Evolutionary conservation across 2,888 invertebrate species (phyloP), one percentile per base, ranked within the genome.

Genomic region (Octonoba sinensis): DNA sequence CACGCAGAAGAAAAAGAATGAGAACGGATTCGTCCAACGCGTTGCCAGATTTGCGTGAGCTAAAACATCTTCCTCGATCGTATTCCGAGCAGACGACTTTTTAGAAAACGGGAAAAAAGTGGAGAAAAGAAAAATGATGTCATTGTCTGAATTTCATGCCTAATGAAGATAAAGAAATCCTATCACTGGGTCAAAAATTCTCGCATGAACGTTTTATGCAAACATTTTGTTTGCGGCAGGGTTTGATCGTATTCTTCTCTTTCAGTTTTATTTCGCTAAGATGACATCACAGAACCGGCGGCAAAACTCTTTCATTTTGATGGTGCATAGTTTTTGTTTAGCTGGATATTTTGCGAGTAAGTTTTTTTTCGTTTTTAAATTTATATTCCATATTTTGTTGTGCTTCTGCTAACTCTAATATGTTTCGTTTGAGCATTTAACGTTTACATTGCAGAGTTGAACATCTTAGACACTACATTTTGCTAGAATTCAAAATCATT

Each of bases 11-110:
- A 11, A 1, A 24, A 59, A 62, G 66, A 79, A 79, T 72, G 59
- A 66, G 78, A 78, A 78, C 78, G 54, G 72, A 49, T 72, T 78
- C 71, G 56, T 47, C 27, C 46, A 72, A 27, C 56, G 71, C 51
- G 66, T 67, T 59, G 67, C 65, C 56, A 65, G 67, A 75, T 77
- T 54, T 15, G 54, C 47, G 18, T n/a, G 16, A 44, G 56, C 51
- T 36, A 67, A 36, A 15, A 13, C 56, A 77, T 24, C 57, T 79
- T 79, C 79, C 67, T 79, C 62, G 51, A 65, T 47, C 47, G 22
- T 75, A 57, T 75, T 60, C 59, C 60, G 46, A 67, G 67, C 78
- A 66, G 44, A 65, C 66, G 72, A 67, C 51, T 65, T 57, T 71
- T 60, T 65, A 54, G 64, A 59, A 59, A 51, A 22, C 36, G 46